Evolutionary conservation across 2,113 vertebrate species (phyloP).

Genomic region (Microcebus murinus): DNA sequence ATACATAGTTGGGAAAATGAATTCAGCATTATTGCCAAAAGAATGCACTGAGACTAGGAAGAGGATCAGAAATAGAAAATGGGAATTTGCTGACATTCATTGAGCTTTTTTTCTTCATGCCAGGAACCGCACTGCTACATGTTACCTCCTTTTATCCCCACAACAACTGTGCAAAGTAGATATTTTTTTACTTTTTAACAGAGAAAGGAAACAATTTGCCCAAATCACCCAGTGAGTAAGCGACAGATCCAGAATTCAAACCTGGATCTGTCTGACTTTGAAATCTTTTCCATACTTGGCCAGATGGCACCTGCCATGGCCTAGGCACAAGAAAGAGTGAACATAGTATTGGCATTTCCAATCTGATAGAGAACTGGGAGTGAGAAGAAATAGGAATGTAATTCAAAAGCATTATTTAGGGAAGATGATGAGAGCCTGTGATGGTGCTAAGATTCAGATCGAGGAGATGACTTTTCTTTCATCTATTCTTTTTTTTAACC

Average conservation of each 20-base stretch:
- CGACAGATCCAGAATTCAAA: not conserved
- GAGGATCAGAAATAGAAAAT: not conserved
- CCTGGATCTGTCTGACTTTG: not conserved
- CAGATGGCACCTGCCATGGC: not conserved
- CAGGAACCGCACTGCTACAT: not conserved
- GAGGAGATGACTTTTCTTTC: not conserved
- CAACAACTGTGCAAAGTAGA: not conserved
- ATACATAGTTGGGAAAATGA: not conserved
- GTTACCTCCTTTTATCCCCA: not conserved
- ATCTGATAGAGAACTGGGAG: not conserved
- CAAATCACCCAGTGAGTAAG: not conserved
- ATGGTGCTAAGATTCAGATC: not conserved
- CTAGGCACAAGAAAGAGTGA: not conserved
- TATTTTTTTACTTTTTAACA: not conserved
- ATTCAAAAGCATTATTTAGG: not conserved
- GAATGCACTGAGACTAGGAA: not conserved
- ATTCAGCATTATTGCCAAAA: not conserved
- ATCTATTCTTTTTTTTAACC: not conserved
- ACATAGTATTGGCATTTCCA: not conserved
- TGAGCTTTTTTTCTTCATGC: not conserved
- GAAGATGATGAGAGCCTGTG: not conserved
- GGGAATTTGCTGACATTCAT: not conserved
- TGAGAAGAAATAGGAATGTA: not conserved
- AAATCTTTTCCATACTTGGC: not conserved
- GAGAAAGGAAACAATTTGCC: not conserved